phyloP scores from a whole-genome alignment of 2,888 invertebrate species.

The Nowickia ferox region DNA sequence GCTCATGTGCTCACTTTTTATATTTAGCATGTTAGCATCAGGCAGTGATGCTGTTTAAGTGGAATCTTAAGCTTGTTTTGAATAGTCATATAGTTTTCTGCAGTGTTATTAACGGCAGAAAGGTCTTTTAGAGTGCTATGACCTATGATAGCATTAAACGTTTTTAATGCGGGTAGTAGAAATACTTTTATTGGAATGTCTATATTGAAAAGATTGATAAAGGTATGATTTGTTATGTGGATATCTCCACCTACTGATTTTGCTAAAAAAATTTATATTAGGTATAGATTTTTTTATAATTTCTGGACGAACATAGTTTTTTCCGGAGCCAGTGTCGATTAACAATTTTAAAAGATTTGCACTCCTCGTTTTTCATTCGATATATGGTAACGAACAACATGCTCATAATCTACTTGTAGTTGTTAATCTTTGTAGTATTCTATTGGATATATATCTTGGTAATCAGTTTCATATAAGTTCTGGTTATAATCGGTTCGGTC shows the following conservation, averaged over 20 bases:
- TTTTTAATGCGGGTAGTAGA: constrained; percentile 12
- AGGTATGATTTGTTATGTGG: constrained; percentile 18
- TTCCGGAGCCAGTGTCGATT: too few relatives aligned
- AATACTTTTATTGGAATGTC: constrained; percentile 20
- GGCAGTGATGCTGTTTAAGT: background rate
- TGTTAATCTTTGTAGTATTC: background rate
- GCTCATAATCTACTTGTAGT: background rate
- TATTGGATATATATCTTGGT: too few relatives aligned
- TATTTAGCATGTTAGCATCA: background rate
- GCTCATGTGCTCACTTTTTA: background rate
- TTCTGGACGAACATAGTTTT: too few relatives aligned
- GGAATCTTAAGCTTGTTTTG: constrained; percentile 10
- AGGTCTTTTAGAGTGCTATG: too few relatives aligned
- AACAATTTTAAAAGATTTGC: too few relatives aligned
- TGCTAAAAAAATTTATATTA: constrained; percentile 12
- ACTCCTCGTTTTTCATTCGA: too few relatives aligned
- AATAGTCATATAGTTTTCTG: background rate
- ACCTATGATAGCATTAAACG: constrained; percentile 8
- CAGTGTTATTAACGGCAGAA: background rate
- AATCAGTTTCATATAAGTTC: too few relatives aligned
- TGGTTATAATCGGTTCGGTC: too few relatives aligned
- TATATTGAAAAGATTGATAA: constrained; percentile 25
- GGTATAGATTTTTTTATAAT: too few relatives aligned
- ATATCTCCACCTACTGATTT: constrained; percentile 23
- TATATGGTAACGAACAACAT: too few relatives aligned